Base-by-base conservation (phyloP, 2,797 vertebrate species). In the Florisuga fusca region DNA sequence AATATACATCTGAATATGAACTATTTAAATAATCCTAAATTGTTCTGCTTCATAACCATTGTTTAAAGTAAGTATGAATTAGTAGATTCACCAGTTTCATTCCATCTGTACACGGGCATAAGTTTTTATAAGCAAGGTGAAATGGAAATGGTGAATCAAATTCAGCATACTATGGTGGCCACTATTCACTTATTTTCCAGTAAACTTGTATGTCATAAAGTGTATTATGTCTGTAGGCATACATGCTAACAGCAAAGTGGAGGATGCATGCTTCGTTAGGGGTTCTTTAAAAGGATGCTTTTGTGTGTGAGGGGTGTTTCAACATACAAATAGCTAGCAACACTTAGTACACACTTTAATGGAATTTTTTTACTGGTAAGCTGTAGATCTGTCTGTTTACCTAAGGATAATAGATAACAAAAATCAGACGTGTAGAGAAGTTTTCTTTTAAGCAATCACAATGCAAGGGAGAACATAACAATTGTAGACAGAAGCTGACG, bases 81-180 rank as follows among this genome's bases (percentile, higher is more conserved):
- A 80, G 53, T 71, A 26, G 72, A 92, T 95, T 97, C 95, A 96
- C 96, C 90, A 93, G 72, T 94, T 94, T 89, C 94, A 92, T 95
- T 96, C 71, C 87, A 71, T 54, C 51, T 74, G 19, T 80, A 57
- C 57, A 19, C 57, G 51, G 74, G 12, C 67, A 11, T 82, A 38
- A 41, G 31, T 79, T 63, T 59, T 84, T n/a, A 25, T 36, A 25
- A 90, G 63, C 43, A 25, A 84, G 75, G 61, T 82, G 75, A 36
- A 93, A 87, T 95, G 94, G 72, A 74, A 94, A 66, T 95, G 95
- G 90, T 97, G 91, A 96, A 97, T 96, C 75, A 3, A 87, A 79
- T 79, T 82, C 58, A 21, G 63, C 62, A 38, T 82, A 69, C 43
- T 36, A 2, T 67, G 59, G 45, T 6, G 2, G 72, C 67, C 17